Conservation (phyloP, 2,797 vertebrate genomes). For the Mallotus villosus region DNA sequence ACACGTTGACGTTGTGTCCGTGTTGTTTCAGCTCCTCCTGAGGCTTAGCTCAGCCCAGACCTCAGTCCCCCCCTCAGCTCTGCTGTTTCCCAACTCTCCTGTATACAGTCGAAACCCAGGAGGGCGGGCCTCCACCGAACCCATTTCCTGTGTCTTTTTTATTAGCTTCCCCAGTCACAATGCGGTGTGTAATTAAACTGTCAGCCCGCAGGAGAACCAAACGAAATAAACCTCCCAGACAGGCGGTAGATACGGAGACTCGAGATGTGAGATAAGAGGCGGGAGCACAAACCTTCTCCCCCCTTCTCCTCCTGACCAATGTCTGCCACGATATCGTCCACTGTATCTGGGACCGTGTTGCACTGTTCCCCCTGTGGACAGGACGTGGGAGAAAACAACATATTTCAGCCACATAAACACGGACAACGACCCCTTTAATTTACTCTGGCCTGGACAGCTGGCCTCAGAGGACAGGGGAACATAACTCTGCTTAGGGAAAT, state of each 20-base stretch:
- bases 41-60: no score
- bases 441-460: constrained; percentile 28
- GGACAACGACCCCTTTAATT: constrained; percentile 16
- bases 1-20: no score
- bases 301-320: constrained; percentile 89
- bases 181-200: constrained; percentile 39
- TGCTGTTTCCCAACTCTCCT: neutral
- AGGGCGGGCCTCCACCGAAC: neutral
- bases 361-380: constrained; percentile 90
- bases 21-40: no score
- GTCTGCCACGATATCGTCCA: constrained; percentile 94
- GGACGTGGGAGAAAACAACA: constrained; percentile 27
- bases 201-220: constrained; percentile 7
- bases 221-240: neutral
- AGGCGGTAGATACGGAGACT: no score
- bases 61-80: neutral
- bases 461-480: neutral
- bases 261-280: no score
- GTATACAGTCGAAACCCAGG: neutral
- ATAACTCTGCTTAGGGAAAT: neutral
- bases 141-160: neutral
- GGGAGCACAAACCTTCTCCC: constrained; percentile 79
- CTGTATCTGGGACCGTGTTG: constrained; percentile 90
- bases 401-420: constrained; percentile 30
- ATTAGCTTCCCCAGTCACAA: neutral